These are phyloP conservation scores for Scrobipalpa costella DNA, from an alignment of 2,888 invertebrate genomes.

Conservation along the genomic window DNA sequence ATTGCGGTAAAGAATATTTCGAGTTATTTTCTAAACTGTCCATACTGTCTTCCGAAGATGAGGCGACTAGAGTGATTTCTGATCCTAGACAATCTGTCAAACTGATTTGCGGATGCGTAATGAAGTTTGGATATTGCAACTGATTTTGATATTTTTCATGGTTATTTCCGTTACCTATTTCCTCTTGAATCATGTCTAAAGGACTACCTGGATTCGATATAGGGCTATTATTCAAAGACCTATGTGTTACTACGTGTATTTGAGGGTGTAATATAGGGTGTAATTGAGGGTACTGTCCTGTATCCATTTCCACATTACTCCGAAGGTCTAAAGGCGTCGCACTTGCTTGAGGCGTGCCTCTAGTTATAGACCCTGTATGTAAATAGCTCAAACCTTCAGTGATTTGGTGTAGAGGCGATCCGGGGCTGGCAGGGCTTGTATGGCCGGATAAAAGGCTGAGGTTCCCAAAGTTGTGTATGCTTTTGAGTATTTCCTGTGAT, in stretches of 20 bases:
- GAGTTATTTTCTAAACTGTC: conserved; percentile 84
- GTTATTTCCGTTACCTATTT: conserved; percentile 77
- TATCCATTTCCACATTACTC: conserved; percentile 77
- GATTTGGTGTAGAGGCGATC: conserved; percentile 84
- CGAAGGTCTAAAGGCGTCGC: conserved; percentile 80
- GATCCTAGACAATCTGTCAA: conserved; percentile 95
- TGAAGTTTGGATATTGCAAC: conserved; percentile 51
- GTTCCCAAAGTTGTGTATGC: conserved; percentile 58
- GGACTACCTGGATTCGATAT: conserved; percentile 85
- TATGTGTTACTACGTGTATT: conserved; percentile 70
- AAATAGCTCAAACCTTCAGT: conserved; percentile 86
- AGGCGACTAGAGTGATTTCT: conserved; percentile 89
- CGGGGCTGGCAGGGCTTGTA: conserved; percentile 55
- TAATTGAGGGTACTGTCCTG: conserved; percentile 62
- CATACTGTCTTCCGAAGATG: conserved; percentile 87
- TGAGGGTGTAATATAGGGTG: conserved; percentile 71
- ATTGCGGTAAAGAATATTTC: conserved; percentile 79
- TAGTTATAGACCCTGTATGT: conserved; percentile 87
- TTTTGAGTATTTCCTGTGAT: conserved; percentile 60
- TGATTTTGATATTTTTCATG: conserved; percentile 42
- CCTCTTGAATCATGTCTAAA: conserved; percentile 88
- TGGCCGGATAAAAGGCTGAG: conserved; percentile 52
- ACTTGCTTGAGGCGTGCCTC: conserved; percentile 84
- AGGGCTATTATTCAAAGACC: conserved; percentile 82
- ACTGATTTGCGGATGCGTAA: conserved; percentile 91